These are phyloP conservation scores for Hippolais icterina DNA, from an alignment of 2,113 vertebrate species.

Conservation along the genomic window DNA sequence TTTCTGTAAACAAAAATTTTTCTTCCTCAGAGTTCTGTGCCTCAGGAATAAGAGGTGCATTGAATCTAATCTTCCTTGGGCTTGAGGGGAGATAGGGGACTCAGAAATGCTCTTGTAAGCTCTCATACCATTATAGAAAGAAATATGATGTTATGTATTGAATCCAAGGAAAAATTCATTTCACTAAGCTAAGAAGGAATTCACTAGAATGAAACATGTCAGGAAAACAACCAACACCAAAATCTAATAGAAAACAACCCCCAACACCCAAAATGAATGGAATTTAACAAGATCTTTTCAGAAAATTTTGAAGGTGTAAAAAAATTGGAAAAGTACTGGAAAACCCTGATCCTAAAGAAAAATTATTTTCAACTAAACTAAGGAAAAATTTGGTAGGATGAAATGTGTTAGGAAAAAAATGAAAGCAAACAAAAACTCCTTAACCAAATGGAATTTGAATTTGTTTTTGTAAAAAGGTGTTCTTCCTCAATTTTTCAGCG, in stretches of 20 bases:
- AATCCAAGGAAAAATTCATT: not conserved
- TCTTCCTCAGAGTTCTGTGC: not conserved
- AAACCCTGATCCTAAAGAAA: not conserved
- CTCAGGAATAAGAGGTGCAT: not conserved
- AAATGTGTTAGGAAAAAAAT: not conserved
- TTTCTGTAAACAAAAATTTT: not conserved
- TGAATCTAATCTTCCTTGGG: not conserved
- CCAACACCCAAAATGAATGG: not conserved
- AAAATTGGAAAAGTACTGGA: not conserved
- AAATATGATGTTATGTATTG: not conserved
- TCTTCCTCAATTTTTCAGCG: not conserved
- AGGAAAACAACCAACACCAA: not conserved
- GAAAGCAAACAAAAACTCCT: not conserved
- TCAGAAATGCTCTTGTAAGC: not conserved
- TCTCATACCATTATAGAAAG: not conserved
- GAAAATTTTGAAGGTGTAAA: not conserved
- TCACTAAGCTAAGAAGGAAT: not conserved
- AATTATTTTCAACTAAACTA: not conserved
- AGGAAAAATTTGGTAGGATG: not conserved
- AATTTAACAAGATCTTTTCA: not conserved
- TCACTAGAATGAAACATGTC: not conserved
- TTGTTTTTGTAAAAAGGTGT: not conserved
- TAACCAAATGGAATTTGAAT: not conserved
- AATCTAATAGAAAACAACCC: not conserved
- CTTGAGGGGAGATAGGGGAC: not conserved